Evolutionary conservation across 2,888 invertebrate species (phyloP), one percentile per base, ranked within the genome.

Genomic region (Tachystola acroxantha): DNA sequence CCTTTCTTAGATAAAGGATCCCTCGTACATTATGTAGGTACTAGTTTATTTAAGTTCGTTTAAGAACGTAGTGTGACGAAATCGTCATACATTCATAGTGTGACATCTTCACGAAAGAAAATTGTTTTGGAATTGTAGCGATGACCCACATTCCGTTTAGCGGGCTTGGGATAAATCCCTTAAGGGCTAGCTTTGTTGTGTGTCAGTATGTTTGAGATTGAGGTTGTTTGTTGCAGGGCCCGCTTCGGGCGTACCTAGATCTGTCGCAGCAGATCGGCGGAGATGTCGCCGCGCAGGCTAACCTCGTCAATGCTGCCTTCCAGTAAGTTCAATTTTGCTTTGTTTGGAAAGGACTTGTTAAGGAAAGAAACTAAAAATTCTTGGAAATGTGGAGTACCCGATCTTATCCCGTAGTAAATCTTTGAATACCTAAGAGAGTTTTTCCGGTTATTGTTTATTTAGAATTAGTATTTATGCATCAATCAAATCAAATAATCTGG

Each of bases 231-330:
- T 46, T 49, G 10, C 87, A 89, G 66, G 94, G 94, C 34, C 92
- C 95, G 32, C 88, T 97, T 57, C 89, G 90, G 52, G 90, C 92
- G 46, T 97, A 92, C 75, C 67, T 96, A 43, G 81, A 90, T 40
- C 80, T 93, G 40, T 96, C 97, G 42, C 81, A 90, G 65, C 89
- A 94, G 78, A 94, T 98, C 50, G 96, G 96, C 27, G 95, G 94
- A 12, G 95, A 95, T 88, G 94, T 96, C 29, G 93, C 93, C 36
- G 84, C 91, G 42, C 96, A 97, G 68, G 92, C 94, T 40, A 89
- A 89, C 42, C 88, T 96, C 50, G 96, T 97, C 32, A 90, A 93
- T 54, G 89, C 90, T 43, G 96, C 95, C 22, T 97, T 98, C 72
- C 90, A 92, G 93, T 94, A 69, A 90, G 91, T 14, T 14, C 4